Percentiles rank a stretch among this genome's conserved stretches.
These are phyloP conservation scores for Gymnothorax reevesii DNA, from an alignment of 2,797 vertebrate species.

Conservation along the genomic window DNA sequence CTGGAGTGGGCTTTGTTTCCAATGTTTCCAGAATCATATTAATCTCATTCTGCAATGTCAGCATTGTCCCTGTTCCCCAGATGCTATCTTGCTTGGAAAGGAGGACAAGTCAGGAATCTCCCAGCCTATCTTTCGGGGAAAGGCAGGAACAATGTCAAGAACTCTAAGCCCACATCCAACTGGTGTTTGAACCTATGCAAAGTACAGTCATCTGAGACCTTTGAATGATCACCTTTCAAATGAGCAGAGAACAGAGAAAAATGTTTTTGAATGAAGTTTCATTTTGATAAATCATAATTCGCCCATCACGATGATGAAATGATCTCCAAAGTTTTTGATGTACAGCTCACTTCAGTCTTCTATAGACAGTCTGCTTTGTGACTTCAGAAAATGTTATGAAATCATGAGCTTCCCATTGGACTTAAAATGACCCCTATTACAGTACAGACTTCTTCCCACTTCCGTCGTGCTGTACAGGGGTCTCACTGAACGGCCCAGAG, in stretches of 20 bases:
- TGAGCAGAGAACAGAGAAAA: background rate
- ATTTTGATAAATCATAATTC: background rate
- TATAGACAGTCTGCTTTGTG: background rate
- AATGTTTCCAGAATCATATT: slow-evolving; percentile 26
- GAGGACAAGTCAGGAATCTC: slow-evolving; percentile 49
- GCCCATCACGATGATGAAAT: background rate
- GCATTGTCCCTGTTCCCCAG: slow-evolving; percentile 25
- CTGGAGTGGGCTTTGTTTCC: slow-evolving; percentile 13
- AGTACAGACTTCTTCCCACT: too few species aligned
- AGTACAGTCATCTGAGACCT: background rate
- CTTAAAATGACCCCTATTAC: too few species aligned
- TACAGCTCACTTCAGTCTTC: background rate
- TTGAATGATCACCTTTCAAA: background rate
- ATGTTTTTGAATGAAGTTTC: background rate
- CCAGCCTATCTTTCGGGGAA: slow-evolving; percentile 50
- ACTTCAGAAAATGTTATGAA: background rate
- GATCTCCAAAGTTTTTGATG: background rate
- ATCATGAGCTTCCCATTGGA: background rate
- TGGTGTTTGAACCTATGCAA: background rate
- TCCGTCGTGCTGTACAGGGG: too few species aligned
- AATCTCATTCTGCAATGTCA: slow-evolving; percentile 26
- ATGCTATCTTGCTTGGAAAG: slow-evolving; percentile 33
- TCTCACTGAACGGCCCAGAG: too few species aligned
- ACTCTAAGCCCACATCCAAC: background rate
- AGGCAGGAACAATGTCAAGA: slow-evolving; percentile 49